Conservation (phyloP, 2,113 vertebrate genomes). For the Eulemur macaco region DNA sequence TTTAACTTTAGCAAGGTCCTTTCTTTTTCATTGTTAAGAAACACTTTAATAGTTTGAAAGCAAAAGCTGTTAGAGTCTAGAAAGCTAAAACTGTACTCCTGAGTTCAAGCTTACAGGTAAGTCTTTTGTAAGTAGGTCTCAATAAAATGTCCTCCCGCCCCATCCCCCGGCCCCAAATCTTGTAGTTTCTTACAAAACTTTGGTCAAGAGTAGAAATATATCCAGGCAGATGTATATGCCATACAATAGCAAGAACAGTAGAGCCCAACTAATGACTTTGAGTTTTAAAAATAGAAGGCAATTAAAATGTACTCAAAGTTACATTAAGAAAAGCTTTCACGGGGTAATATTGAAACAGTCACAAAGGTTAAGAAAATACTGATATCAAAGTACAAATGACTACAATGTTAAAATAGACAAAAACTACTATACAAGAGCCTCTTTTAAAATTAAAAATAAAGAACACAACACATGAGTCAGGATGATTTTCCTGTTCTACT, state of each 20-base stretch:
- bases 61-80: slow-evolving; percentile 62
- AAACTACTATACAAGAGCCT: slow-evolving; percentile 85
- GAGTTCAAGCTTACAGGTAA: slow-evolving; percentile 84
- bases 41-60: slow-evolving; percentile 58
- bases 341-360: slow-evolving; percentile 86
- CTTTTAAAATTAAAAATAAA: slow-evolving; percentile 86
- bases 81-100: slow-evolving; percentile 81
- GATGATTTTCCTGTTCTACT: slow-evolving; percentile 73
- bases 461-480: slow-evolving; percentile 82
- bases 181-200: slow-evolving; percentile 85
- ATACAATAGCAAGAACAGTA: slow-evolving; percentile 84
- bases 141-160: slow-evolving; percentile 80
- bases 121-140: slow-evolving; percentile 78
- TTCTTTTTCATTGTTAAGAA: slow-evolving; percentile 62
- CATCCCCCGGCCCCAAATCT: slow-evolving; percentile 59
- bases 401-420: slow-evolving; percentile 88
- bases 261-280: slow-evolving; percentile 84
- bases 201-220: slow-evolving; percentile 85
- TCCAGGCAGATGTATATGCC: slow-evolving; percentile 82
- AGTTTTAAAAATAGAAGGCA: slow-evolving; percentile 88
- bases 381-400: slow-evolving; percentile 88
- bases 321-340: slow-evolving; percentile 89
- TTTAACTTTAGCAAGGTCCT: slow-evolving; percentile 67
- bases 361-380: slow-evolving; percentile 90
- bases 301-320: slow-evolving; percentile 88